Base-by-base conservation (phyloP, 2,888 invertebrate genomes). In the Callosobruchus maculatus region DNA sequence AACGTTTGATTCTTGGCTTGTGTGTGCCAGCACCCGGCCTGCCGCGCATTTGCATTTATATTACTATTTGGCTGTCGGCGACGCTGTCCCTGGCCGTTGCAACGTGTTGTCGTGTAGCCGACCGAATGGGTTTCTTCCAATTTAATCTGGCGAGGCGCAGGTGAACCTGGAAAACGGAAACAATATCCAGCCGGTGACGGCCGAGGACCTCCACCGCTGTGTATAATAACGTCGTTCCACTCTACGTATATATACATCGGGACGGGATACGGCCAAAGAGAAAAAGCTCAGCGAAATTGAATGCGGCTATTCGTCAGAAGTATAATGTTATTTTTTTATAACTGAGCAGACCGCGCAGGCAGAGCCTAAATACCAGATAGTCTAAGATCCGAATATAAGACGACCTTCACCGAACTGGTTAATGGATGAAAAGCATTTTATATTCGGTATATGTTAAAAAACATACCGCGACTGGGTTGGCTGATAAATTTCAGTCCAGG, bases 1-100 rank as follows among this genome's bases (percentile, higher is more conserved):
- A 30, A 3, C 73, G 72, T 71, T 71, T 68, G 67, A 22, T 70
- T 69, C 72, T 70, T 22, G 71, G 20, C 49, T 26, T 71, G 70
- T 70, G 67, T 71, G 70, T 70, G 67, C 30, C 68, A 49, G 67
- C 26, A 26, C 7, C 49, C 1, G 13, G 49, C 49, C 49, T 49
- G 49, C 49, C 13, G 31, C 68, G 22, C 69, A 75, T 75, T 75
- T 75, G 73, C 75, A 75, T 75, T 75, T 75, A 75, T 75, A 75
- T 75, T 75, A 70, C 73, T 31, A 73, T 71, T 71, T 71, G 70
- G 72, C 21, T 49, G 30, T 18, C 26, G 31, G n/a, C 21, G 26
- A 22, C 49, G 49, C 13, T 49, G 74, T 67, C 71, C 20, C 67
- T 49, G 74, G 70, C 74, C 72, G 71, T 74, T 71, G 68, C 72